These are phyloP conservation scores for Aptenodytes forsteri DNA, from an alignment of 2,113 vertebrate genomes.

Conservation along the genomic window DNA sequence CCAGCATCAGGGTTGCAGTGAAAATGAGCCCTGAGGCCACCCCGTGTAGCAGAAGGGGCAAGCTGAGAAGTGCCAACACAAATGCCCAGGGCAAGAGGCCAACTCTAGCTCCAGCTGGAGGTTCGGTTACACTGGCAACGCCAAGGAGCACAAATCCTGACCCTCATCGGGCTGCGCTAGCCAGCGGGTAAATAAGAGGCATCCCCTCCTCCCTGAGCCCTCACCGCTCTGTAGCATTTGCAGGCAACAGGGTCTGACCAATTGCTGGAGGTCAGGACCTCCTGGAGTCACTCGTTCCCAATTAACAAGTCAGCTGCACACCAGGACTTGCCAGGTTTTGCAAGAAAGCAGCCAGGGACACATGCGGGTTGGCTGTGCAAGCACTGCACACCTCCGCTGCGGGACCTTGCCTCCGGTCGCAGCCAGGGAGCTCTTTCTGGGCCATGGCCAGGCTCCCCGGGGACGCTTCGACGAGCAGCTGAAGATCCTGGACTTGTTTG, in stretches of 20 bases:
- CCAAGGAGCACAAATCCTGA: background rate
- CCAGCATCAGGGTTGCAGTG: background rate
- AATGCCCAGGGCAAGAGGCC: background rate
- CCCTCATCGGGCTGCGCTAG: background rate
- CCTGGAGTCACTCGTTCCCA: background rate
- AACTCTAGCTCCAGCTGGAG: background rate
- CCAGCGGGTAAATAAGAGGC: background rate
- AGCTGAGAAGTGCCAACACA: background rate
- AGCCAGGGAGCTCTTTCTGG: background rate
- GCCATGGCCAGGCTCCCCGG: background rate
- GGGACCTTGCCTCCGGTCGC: background rate
- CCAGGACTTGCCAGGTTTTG: background rate
- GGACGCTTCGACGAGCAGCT: background rate
- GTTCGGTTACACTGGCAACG: background rate
- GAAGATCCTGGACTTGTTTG: background rate
- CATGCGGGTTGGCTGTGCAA: background rate
- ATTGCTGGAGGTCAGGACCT: background rate
- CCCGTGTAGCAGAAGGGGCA: background rate
- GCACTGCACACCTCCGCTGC: background rate
- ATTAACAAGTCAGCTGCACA: constrained; percentile 49
- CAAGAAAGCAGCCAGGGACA: background rate
- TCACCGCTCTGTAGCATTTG: accelerated
- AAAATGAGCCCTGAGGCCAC: background rate
- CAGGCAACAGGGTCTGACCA: background rate
- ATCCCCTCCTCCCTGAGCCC: background rate